These are phyloP conservation scores for Zygogramma bicolorata DNA, from an alignment of 2,888 invertebrate species.

Conservation along the genomic window DNA sequence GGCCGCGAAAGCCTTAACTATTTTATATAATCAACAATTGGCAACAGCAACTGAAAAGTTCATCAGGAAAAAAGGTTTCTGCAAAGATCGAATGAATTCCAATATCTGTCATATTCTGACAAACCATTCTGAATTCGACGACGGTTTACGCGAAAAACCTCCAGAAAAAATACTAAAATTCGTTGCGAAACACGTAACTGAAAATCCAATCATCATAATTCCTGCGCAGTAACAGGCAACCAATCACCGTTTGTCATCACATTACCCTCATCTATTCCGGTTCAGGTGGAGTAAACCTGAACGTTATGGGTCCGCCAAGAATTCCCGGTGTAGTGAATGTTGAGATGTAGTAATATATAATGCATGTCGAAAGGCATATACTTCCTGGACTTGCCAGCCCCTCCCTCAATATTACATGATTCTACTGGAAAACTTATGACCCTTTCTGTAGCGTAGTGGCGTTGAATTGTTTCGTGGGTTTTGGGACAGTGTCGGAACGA, in stretches of 20 bases:
- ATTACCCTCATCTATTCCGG: not conserved
- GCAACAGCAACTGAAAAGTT: too few species aligned
- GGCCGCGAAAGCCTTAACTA: too few species aligned
- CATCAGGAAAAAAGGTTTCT: too few species aligned
- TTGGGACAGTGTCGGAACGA: too few species aligned
- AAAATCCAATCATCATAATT: not conserved
- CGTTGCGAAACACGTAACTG: not conserved
- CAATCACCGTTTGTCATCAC: not conserved
- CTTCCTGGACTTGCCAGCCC: slow-evolving; percentile 9
- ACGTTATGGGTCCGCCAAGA: not conserved
- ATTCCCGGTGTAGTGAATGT: slow-evolving; percentile 17
- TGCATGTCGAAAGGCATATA: slow-evolving; percentile 17
- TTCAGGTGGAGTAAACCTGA: not conserved
- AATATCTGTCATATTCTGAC: too few species aligned
- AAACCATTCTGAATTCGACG: too few species aligned
- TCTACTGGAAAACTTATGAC: slow-evolving; percentile 9
- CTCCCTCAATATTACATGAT: slow-evolving; percentile 24
- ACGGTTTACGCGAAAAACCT: not conserved
- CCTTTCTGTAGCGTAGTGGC: not conserved
- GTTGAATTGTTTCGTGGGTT: not conserved
- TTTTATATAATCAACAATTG: too few species aligned
- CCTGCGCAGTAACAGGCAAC: not conserved
- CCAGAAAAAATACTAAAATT: not conserved
- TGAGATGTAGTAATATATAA: slow-evolving; percentile 14
- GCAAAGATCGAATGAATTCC: too few species aligned